Evolutionary conservation across 1,140 invertebrate species (phyloP).

Genomic region (Spodoptera frugiperda): DNA sequence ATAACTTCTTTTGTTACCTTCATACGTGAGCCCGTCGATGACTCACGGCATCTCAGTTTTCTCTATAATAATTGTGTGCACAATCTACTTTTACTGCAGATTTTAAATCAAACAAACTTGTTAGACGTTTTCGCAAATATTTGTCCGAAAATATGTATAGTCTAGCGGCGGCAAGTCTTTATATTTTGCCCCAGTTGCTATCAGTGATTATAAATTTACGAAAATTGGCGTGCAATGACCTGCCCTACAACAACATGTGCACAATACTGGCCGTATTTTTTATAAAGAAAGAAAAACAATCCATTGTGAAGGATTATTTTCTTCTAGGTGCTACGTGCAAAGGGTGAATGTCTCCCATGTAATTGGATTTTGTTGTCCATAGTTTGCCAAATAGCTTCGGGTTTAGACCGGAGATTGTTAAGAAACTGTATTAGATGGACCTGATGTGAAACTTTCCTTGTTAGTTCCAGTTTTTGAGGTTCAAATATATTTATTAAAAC

Average conservation of each 20-base stretch:
- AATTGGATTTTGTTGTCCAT: conserved; percentile 16
- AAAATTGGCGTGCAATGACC: neutral
- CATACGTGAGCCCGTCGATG: neutral
- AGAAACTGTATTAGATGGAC: conserved; percentile 19
- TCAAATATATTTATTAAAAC: neutral
- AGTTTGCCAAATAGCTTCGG: conserved; percentile 29
- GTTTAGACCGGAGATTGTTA: conserved; percentile 4
- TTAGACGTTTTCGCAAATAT: neutral
- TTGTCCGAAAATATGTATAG: neutral
- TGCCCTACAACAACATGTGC: neutral
- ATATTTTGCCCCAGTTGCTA: neutral
- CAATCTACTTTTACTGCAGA: neutral
- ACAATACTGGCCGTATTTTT: neutral
- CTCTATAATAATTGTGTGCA: conserved; percentile 1
- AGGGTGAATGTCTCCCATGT: conserved; percentile 5
- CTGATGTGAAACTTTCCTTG: conserved; percentile 15
- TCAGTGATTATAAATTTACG: conserved; percentile 16
- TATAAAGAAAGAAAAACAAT: conserved; percentile 5
- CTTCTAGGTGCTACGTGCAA: conserved; percentile 22
- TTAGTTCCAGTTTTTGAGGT: neutral
- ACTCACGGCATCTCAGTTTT: conserved; percentile 5
- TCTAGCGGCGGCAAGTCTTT: neutral
- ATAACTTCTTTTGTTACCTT: no score
- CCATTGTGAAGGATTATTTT: conserved; percentile 18
- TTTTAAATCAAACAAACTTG: neutral